A percentile compares a stretch with the other conserved stretches of the same genome.
These are phyloP conservation scores for Fistularia tabacaria DNA, from an alignment of 2,797 vertebrate genomes.

Conservation along the genomic window DNA sequence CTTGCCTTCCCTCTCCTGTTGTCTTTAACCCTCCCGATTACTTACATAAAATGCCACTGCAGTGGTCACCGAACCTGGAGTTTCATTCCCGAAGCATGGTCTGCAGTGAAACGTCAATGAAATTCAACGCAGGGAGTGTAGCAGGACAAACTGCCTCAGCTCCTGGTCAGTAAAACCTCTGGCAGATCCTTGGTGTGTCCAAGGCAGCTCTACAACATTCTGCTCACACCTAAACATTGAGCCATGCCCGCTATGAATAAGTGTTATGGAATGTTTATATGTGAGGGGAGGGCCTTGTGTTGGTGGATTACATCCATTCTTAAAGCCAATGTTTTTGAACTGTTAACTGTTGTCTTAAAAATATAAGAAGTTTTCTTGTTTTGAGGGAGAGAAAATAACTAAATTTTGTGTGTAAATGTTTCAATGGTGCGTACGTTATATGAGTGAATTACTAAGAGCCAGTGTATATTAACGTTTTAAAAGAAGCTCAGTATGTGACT, in stretches of 20 bases:
- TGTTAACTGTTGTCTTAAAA: conserved; percentile 83
- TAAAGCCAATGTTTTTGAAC: conserved; percentile 88
- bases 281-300: conserved; percentile 59
- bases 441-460: conserved; percentile 76
- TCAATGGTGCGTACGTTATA: conserved; percentile 83
- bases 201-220: conserved; percentile 83
- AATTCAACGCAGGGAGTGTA: neutral
- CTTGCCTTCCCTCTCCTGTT: neutral
- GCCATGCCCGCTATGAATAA: conserved; percentile 80
- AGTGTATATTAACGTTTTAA: conserved; percentile 80
- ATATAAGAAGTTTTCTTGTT: conserved; percentile 84
- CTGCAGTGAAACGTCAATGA: conserved; percentile 1
- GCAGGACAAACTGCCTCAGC: conserved; percentile 39
- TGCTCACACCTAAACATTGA: conserved; percentile 76
- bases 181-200: conserved; percentile 88
- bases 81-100: conserved; percentile 13
- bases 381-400: conserved; percentile 74
- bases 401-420: conserved; percentile 96
- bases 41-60: no score
- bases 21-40: neutral
- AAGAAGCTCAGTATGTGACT: conserved; percentile 75
- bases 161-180: conserved; percentile 79
- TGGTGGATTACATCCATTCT: conserved; percentile 54
- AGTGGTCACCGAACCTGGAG: conserved; percentile 9
- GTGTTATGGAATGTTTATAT: conserved; percentile 82